Conservation (phyloP, 2,888 invertebrate genomes). For the Tetheella fluctuosa region DNA sequence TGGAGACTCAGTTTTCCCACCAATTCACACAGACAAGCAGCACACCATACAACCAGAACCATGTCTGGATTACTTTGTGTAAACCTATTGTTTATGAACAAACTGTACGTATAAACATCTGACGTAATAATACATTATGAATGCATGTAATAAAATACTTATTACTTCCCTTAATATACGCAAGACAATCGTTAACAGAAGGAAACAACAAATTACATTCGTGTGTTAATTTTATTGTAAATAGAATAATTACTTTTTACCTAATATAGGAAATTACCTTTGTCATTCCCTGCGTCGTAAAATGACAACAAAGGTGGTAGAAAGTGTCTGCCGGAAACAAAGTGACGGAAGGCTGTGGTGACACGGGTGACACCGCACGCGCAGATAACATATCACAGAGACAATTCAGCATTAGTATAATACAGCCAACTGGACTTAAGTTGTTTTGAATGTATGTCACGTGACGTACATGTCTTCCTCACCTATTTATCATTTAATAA, state of each 20-base stretch:
- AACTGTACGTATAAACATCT: background rate
- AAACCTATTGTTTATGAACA: no score
- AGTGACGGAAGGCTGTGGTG: background rate
- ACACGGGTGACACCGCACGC: background rate
- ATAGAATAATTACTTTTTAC: background rate
- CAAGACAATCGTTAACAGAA: background rate
- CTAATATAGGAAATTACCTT: constrained; percentile 1
- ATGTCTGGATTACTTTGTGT: no score
- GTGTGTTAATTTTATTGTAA: background rate
- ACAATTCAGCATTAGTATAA: no score
- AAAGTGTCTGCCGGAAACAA: constrained; percentile 3
- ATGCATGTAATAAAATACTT: background rate
- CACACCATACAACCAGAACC: no score
- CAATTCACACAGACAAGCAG: no score
- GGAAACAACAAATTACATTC: background rate
- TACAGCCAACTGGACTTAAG: no score
- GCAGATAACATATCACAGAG: background rate
- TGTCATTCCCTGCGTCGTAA: background rate
- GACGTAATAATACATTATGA: background rate
- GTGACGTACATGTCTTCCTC: no score
- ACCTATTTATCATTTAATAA: no score
- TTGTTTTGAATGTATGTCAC: no score
- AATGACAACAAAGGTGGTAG: background rate
- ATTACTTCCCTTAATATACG: background rate
- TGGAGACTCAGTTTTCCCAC: no score